Evolutionary conservation across 37 sponge, comb jelly and placozoan genomes (phyloP).

Genomic region (Mnemiopsis leidyi): DNA sequence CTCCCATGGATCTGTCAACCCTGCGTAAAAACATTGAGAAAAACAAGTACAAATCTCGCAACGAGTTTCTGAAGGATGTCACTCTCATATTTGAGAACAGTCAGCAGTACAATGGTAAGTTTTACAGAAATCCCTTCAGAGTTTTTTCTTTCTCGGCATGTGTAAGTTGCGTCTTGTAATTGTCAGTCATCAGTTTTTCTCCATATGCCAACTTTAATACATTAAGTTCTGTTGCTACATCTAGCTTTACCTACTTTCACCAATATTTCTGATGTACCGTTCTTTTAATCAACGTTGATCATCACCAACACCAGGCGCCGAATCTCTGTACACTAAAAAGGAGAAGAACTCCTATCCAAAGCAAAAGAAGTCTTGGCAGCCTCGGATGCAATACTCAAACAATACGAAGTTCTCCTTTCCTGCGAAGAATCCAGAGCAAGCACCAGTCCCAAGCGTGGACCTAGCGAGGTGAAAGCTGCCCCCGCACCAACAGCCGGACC

Average conservation of each 20-base stretch:
- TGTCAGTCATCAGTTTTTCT: background rate
- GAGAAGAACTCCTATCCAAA: conserved; percentile 4
- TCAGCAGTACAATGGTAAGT: conserved; percentile 52
- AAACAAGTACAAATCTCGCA: conserved; percentile 54
- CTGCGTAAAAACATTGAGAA: conserved; percentile 48
- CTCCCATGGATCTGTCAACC: conserved; percentile 38
- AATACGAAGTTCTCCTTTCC: conserved; percentile 8
- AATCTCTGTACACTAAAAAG: conserved; percentile 52
- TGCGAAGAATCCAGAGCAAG: background rate
- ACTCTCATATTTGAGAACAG: conserved; percentile 37
- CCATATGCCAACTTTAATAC: no score
- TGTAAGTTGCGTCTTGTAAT: no score
- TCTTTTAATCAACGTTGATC: no score
- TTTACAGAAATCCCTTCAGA: no score
- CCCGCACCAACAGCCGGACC: background rate
- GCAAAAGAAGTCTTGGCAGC: background rate
- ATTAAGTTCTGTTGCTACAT: no score
- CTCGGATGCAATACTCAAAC: background rate
- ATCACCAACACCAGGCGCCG: conserved; percentile 14
- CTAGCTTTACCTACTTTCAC: no score
- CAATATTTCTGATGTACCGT: background rate
- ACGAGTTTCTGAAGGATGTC: conserved; percentile 51
- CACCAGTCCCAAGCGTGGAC: background rate
- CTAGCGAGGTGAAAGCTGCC: background rate
- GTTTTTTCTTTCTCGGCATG: no score